A percentile compares a stretch with the other conserved stretches of the same genome.
Conservation (phyloP, 2,888 invertebrate genomes). For the Perizoma flavofasciatum region DNA sequence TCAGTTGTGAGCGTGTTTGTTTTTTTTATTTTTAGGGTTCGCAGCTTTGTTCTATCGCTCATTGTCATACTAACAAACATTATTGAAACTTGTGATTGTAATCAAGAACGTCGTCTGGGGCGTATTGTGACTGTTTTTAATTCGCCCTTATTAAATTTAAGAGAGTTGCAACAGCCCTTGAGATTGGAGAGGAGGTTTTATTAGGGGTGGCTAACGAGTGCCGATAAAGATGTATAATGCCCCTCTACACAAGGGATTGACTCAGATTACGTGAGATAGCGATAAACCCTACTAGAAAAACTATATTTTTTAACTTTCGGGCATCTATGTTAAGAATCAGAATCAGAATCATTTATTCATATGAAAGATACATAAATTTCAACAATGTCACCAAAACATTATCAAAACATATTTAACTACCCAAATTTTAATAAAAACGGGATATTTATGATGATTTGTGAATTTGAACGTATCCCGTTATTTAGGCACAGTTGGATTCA, state of each 20-base stretch:
- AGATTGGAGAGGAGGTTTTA: constrained; percentile 79
- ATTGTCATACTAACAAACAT: constrained; percentile 27
- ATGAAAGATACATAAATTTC: too few species aligned
- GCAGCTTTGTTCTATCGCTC: constrained; percentile 6
- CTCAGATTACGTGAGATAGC: constrained; percentile 39
- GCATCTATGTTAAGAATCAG: too few species aligned
- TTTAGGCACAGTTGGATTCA: too few species aligned
- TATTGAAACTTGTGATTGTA: constrained; percentile 31
- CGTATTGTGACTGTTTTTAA: constrained; percentile 77
- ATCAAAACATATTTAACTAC: too few species aligned
- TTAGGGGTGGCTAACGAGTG: constrained; percentile 81
- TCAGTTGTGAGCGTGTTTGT: too few species aligned
- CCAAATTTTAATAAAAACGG: too few species aligned
- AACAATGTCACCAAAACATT: too few species aligned
- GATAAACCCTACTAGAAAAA: constrained; percentile 16
- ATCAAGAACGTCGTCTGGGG: constrained; percentile 33
- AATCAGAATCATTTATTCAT: too few species aligned
- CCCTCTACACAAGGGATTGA: constrained; percentile 55
- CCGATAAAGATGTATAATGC: constrained; percentile 78
- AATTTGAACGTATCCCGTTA: too few species aligned
- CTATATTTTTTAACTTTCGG: too few species aligned
- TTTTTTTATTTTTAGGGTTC: constrained; percentile 1
- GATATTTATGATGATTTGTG: too few species aligned
- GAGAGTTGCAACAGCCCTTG: constrained; percentile 73
- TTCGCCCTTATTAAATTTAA: constrained; percentile 79